Conservation (phyloP, 2,113 vertebrate genomes). For the Ptychochromis oligacanthus region DNA sequence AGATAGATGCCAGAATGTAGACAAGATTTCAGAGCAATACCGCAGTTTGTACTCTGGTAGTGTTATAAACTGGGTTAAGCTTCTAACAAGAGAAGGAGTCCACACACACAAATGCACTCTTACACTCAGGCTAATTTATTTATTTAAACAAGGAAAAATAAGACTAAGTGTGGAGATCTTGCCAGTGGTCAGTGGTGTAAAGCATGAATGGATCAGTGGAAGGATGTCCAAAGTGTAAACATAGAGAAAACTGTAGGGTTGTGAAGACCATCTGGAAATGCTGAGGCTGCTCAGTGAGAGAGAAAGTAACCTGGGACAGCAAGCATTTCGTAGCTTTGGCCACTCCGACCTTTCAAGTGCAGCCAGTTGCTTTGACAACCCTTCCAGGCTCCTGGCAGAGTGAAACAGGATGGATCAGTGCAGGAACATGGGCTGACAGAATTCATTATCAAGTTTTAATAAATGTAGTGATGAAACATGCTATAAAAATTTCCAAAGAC, state of each 20-base stretch:
- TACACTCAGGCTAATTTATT: neutral
- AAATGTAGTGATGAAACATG: neutral
- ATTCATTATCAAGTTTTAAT: neutral
- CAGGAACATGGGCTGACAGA: neutral
- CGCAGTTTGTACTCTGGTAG: neutral
- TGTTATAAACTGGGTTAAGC: neutral
- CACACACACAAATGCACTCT: neutral
- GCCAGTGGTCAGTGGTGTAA: neutral
- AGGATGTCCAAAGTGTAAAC: neutral
- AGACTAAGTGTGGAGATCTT: neutral
- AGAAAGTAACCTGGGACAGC: neutral
- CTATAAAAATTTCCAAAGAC: too few species aligned
- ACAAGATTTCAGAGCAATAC: neutral
- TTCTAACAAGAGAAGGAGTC: neutral
- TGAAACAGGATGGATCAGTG: fast-evolving
- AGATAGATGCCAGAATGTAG: neutral
- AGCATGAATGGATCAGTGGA: neutral
- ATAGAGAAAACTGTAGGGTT: neutral
- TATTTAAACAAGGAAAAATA: neutral
- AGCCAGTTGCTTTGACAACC: neutral
- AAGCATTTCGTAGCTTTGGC: neutral
- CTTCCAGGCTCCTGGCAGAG: neutral
- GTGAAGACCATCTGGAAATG: too few species aligned
- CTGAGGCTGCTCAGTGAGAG: too few species aligned
- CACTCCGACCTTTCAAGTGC: fast-evolving